Evolutionary conservation across 2,113 vertebrate species (phyloP).

Genomic region (Rhabdomys dilectus): DNA sequence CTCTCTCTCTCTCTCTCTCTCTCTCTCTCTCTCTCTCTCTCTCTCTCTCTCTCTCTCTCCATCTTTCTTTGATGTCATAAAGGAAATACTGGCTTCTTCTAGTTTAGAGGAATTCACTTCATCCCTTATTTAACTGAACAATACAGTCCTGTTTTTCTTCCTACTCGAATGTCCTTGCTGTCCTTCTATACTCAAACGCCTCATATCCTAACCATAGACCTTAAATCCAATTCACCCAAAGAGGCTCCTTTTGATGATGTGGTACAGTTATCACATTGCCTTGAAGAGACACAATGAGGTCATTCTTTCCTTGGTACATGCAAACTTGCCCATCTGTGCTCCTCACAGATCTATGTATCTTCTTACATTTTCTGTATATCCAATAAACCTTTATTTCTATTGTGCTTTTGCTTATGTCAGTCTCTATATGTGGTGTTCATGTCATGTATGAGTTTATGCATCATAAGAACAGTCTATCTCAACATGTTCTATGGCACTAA

Average conservation of each 20-base stretch:
- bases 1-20: too few relatives aligned
- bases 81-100: slow-evolving; percentile 20
- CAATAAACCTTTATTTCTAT: background rate
- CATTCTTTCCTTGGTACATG: background rate
- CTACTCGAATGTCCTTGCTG: background rate
- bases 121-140: background rate
- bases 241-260: background rate
- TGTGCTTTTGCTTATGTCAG: background rate
- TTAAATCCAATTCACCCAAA: background rate
- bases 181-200: background rate
- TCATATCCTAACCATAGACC: background rate
- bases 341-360: background rate
- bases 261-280: background rate
- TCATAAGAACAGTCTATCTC: background rate
- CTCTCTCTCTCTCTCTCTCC: too few relatives aligned
- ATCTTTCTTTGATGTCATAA: background rate
- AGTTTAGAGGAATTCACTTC: background rate
- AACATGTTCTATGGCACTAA: background rate
- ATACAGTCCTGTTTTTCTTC: background rate
- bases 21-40: too few relatives aligned
- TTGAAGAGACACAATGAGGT: background rate
- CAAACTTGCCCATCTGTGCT: background rate
- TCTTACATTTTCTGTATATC: slow-evolving; percentile 16
- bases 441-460: background rate
- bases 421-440: background rate